phyloP scores from a whole-genome alignment of 2,113 vertebrate species.

The Picathartes gymnocephalus region DNA sequence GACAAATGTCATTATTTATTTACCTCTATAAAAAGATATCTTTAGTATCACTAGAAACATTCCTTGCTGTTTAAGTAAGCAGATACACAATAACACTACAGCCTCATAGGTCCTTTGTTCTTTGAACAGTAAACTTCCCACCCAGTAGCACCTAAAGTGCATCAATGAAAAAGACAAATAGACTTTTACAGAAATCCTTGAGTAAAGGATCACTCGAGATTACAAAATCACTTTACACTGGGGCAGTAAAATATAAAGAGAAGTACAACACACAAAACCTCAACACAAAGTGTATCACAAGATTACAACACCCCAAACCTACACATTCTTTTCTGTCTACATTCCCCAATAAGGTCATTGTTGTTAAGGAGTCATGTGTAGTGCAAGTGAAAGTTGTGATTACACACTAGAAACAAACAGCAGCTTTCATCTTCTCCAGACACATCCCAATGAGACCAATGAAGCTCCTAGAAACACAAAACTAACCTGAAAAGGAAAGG shows the following conservation, averaged over 20 bases:
- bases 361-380: not conserved
- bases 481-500: not conserved
- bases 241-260: not conserved
- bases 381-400: not conserved
- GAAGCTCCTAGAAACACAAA: not conserved
- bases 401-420: not conserved
- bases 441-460: not conserved
- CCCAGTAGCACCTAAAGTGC: not conserved
- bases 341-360: not conserved
- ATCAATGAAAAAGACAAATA: not conserved
- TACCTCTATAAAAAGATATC: not conserved
- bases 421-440: not conserved
- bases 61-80: not conserved
- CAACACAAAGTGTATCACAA: not conserved
- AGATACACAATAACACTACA: not conserved
- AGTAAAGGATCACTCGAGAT: no score
- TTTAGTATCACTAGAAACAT: not conserved
- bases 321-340: not conserved
- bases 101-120: not conserved
- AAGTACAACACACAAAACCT: not conserved
- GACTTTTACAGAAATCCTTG: not conserved
- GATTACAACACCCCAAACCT: not conserved
- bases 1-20: not conserved
- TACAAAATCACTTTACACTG: not conserved
- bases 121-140: not conserved